phyloP scores from a whole-genome alignment of 2,888 invertebrate species.

The Synergus laeviventris region DNA sequence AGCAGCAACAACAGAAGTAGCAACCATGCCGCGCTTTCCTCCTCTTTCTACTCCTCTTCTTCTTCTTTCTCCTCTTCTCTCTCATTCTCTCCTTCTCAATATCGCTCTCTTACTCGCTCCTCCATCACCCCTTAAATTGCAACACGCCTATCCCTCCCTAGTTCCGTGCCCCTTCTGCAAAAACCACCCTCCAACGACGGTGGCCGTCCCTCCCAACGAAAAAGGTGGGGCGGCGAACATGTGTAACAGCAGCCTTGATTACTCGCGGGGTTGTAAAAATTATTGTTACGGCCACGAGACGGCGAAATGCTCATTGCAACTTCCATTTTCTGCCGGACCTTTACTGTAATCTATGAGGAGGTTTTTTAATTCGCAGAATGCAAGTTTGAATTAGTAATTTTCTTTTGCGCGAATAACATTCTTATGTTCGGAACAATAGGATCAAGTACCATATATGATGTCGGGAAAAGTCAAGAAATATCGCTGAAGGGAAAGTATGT shows the following conservation, averaged over 20 bases:
- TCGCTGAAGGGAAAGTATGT: too few relatives aligned
- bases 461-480: too few relatives aligned
- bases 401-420: neutral
- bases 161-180: constrained; percentile 59
- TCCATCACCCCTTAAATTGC: constrained; percentile 48
- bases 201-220: constrained; percentile 47
- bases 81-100: constrained; percentile 40
- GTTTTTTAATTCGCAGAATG: neutral
- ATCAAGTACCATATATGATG: too few relatives aligned
- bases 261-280: constrained; percentile 73
- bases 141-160: constrained; percentile 53
- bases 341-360: neutral
- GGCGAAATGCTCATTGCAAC: constrained; percentile 68
- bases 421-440: neutral
- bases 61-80: constrained; percentile 44
- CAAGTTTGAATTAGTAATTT: neutral
- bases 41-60: constrained; percentile 48
- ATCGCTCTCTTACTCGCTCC: constrained; percentile 45
- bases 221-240: constrained; percentile 66
- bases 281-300: constrained; percentile 67
- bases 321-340: constrained; percentile 8
- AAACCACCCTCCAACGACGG: constrained; percentile 57
- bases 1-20: constrained; percentile 52
- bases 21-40: constrained; percentile 41
- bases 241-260: constrained; percentile 73